Percentiles rank a stretch among this genome's conserved stretches.
phyloP scores from a whole-genome alignment of 2,888 invertebrate genomes.

The Tuta absoluta region DNA sequence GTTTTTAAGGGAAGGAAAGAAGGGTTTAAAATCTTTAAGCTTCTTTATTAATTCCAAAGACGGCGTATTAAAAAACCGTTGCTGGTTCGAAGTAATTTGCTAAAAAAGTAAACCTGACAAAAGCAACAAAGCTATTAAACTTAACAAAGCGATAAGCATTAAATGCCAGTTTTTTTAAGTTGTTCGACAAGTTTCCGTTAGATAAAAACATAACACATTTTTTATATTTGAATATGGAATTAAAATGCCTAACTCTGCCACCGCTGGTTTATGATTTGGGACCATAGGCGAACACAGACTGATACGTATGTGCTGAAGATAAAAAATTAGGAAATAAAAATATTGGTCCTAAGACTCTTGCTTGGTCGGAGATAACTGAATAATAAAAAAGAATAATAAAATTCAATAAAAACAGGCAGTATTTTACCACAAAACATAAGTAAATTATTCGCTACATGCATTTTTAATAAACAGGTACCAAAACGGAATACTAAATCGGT shows the following conservation, averaged over 20 bases:
- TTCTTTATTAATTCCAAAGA: conserved; percentile 16
- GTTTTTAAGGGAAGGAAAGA: conserved; percentile 11
- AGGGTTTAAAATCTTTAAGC: conserved; percentile 18
- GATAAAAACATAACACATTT: background rate
- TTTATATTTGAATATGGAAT: background rate
- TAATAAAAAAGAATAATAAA: background rate
- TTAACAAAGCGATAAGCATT: background rate
- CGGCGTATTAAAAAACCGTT: background rate
- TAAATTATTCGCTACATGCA: no score
- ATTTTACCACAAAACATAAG: no score
- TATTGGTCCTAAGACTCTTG: background rate
- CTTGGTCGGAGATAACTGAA: no score
- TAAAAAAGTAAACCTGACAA: background rate
- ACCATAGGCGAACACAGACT: background rate
- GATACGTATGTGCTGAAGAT: background rate
- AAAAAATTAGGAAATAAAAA: background rate
- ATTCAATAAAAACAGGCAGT: no score
- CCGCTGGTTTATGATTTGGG: background rate
- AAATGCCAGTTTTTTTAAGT: background rate
- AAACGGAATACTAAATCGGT: background rate
- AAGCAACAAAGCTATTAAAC: conserved; percentile 7
- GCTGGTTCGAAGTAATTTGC: background rate
- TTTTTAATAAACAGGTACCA: no score
- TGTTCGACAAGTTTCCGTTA: background rate
- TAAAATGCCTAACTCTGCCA: background rate